These are phyloP conservation scores for Eurosta solidaginis DNA, from an alignment of 1,140 invertebrate genomes.

Conservation along the genomic window DNA sequence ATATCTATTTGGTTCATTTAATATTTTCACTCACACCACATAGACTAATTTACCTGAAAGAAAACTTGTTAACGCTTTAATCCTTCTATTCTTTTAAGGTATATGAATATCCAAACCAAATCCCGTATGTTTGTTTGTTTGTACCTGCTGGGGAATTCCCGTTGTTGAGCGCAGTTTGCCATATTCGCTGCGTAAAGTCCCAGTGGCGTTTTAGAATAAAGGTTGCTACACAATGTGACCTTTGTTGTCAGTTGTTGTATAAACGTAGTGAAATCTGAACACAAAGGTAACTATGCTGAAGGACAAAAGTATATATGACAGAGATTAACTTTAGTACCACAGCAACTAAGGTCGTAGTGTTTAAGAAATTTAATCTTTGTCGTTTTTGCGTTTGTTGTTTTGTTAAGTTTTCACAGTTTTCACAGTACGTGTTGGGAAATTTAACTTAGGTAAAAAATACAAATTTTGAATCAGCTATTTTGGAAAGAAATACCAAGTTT, in stretches of 20 bases:
- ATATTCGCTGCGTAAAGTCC: not conserved
- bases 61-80: not conserved
- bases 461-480: too few relatives aligned
- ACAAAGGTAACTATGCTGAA: not conserved
- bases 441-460: too few relatives aligned
- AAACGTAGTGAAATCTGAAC: not conserved
- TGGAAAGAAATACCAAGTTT: too few relatives aligned
- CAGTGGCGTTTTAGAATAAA: not conserved
- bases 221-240: not conserved
- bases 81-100: not conserved
- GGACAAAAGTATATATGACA: not conserved
- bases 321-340: not conserved
- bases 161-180: not conserved
- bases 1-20: too few relatives aligned
- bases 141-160: not conserved
- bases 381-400: too few relatives aligned
- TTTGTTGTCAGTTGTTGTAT: not conserved
- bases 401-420: too few relatives aligned
- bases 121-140: not conserved
- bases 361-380: too few relatives aligned
- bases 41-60: not conserved
- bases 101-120: too few relatives aligned
- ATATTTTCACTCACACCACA: not conserved
- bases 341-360: too few relatives aligned
- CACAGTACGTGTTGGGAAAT: too few relatives aligned